Percentiles rank a stretch among this genome's conserved stretches.
Evolutionary conservation across 2,797 vertebrate genomes (phyloP).

Genomic region (Halcyon leucocephala): DNA sequence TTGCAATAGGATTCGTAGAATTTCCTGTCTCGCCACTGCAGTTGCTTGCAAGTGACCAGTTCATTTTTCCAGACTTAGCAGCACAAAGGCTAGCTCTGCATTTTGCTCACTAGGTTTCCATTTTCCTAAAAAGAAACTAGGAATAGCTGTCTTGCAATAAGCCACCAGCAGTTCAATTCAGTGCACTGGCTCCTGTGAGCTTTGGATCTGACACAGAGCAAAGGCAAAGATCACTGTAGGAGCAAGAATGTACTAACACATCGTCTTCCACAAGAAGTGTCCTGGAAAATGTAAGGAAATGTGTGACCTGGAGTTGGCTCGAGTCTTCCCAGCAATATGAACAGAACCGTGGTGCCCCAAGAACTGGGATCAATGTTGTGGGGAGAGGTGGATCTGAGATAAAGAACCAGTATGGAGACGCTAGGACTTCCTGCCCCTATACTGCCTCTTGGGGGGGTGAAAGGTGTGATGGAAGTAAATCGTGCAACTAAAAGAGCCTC

Average conservation of each 20-base stretch:
- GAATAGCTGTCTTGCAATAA: not conserved
- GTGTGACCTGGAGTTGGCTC: not conserved
- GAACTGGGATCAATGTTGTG: not conserved
- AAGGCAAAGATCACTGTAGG: not conserved
- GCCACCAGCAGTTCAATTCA: not conserved
- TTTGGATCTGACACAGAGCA: not conserved
- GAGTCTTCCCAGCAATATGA: not conserved
- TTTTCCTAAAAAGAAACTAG: not conserved
- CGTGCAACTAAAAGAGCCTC: not conserved
- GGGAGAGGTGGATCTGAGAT: not conserved
- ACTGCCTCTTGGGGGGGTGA: not conserved
- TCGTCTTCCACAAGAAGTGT: not conserved
- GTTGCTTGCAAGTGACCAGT: constrained; percentile 9
- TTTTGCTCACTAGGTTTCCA: constrained; percentile 15
- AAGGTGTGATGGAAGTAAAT: constrained; percentile 45
- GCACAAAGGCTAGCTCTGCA: not conserved
- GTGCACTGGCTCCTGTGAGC: not conserved
- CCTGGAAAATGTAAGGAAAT: not conserved
- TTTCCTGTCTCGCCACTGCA: constrained; percentile 62
- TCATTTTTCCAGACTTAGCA: constrained; percentile 49
- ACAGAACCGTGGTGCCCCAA: not conserved
- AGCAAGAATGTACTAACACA: not conserved
- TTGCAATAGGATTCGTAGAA: constrained; percentile 40
- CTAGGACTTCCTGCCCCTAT: not conserved
- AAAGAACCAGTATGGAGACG: not conserved